A percentile compares a stretch with the other conserved stretches of the same genome.
Evolutionary conservation across 2,113 vertebrate genomes (phyloP).

Genomic region (Felis chaus): DNA sequence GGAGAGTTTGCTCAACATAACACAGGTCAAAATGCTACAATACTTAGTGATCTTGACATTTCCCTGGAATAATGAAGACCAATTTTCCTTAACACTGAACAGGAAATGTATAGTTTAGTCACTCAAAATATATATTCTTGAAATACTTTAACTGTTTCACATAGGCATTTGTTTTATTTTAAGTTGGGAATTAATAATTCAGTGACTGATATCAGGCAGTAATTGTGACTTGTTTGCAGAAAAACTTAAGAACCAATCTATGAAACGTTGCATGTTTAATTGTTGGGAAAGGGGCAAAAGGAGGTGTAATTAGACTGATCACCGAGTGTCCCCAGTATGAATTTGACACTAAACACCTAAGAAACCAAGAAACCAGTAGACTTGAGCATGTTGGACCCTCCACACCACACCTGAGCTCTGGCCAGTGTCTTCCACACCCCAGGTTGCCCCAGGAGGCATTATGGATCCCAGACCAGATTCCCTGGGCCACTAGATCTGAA

Average conservation of each 20-base stretch:
- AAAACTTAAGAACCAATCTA: background rate
- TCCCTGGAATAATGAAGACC: slow-evolving; percentile 81
- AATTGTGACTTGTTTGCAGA: background rate
- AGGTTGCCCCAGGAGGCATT: background rate
- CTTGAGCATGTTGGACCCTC: background rate
- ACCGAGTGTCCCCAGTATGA: background rate
- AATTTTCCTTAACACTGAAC: slow-evolving; percentile 75
- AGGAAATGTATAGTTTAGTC: slow-evolving; percentile 64
- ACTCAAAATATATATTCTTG: slow-evolving; percentile 51
- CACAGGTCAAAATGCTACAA: slow-evolving; percentile 76
- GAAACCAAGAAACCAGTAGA: background rate
- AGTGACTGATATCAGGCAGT: background rate
- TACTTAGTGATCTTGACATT: slow-evolving; percentile 78
- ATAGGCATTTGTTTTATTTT: slow-evolving; percentile 60
- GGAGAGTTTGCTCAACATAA: slow-evolving; percentile 76
- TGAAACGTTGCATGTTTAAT: background rate
- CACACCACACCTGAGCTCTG: rapidly evolving
- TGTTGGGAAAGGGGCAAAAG: background rate
- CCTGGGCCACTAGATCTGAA: background rate
- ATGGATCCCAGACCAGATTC: background rate
- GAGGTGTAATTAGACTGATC: background rate
- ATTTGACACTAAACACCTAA: background rate
- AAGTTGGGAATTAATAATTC: slow-evolving; percentile 60
- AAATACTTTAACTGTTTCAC: slow-evolving; percentile 37
- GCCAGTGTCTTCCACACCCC: rapidly evolving